Percentiles rank a stretch among this genome's conserved stretches.
These are phyloP conservation scores for Epizoanthus scotinus DNA, from an alignment of 92 coral and sea anemone genomes.

Conservation along the genomic window DNA sequence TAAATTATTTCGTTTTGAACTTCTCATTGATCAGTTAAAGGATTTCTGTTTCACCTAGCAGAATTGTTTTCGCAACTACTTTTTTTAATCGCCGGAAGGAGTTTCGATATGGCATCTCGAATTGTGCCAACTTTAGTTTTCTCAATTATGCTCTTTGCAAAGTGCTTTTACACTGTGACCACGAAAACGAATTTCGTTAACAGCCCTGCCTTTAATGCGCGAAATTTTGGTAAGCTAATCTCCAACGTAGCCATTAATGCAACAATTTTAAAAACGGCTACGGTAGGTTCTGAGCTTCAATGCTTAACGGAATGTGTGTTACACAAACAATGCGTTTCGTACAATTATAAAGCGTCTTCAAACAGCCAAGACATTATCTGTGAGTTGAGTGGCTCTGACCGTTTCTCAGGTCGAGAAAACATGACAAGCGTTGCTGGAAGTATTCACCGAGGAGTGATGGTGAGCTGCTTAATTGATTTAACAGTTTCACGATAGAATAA, in stretches of 20 bases:
- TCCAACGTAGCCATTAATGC: background rate
- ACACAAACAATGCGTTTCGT: background rate
- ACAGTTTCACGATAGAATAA: too few relatives aligned
- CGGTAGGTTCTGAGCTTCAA: background rate
- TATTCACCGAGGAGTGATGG: too few relatives aligned
- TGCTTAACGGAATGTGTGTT: background rate
- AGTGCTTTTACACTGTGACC: background rate
- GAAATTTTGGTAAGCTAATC: background rate
- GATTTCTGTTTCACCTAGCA: too few relatives aligned
- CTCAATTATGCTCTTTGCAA: background rate
- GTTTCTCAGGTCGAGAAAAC: background rate
- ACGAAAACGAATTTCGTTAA: background rate
- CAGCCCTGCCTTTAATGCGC: background rate
- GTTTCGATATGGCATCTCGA: too few relatives aligned
- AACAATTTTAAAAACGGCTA: background rate
- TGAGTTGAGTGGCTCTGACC: background rate
- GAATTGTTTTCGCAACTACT: too few relatives aligned
- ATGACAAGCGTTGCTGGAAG: conserved; percentile 4
- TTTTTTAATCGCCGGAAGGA: too few relatives aligned
- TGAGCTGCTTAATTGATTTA: too few relatives aligned
- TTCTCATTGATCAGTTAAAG: too few relatives aligned
- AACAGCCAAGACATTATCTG: background rate
- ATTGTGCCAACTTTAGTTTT: too few relatives aligned
- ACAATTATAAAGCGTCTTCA: background rate
- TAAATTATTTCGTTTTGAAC: too few relatives aligned